A percentile compares a stretch with the other conserved stretches of the same genome.
Conservation (phyloP, 2,888 invertebrate species). For the Limnephilus marmoratus region DNA sequence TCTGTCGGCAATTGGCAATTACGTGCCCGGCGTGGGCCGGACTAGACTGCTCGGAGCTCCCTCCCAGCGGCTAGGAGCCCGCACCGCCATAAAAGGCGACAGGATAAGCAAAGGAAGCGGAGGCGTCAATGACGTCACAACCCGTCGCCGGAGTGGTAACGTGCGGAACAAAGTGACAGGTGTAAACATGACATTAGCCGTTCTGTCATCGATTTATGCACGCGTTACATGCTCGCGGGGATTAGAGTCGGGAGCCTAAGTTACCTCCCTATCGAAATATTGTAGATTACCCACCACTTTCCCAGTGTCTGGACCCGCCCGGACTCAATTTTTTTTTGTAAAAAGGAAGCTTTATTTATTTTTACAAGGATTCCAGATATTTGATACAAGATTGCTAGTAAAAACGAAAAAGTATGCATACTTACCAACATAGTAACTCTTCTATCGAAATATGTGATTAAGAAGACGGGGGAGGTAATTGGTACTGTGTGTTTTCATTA, state of each 20-base stretch:
- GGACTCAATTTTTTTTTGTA: no score
- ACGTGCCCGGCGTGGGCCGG: neutral
- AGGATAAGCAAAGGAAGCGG: neutral
- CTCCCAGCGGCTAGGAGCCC: neutral
- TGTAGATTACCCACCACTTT: no score
- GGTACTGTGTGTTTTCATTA: no score
- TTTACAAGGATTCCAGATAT: no score
- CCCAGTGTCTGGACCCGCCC: no score
- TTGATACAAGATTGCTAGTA: no score
- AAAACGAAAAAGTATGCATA: no score
- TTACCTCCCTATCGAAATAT: neutral
- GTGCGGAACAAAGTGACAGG: conserved; percentile 15
- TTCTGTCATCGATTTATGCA: conserved; percentile 4
- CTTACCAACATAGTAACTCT: no score
- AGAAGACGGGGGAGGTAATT: no score
- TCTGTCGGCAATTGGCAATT: conserved; percentile 2
- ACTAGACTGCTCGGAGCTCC: neutral
- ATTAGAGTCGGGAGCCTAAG: neutral
- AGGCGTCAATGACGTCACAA: conserved; percentile 18
- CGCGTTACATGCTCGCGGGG: neutral
- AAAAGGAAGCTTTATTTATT: no score
- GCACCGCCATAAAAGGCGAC: neutral
- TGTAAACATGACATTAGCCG: neutral
- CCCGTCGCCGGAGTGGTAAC: conserved; percentile 14
- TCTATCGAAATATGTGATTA: no score